Evolutionary conservation across 2,888 invertebrate genomes (phyloP).

Genomic region (Drosophila ezoana): DNA sequence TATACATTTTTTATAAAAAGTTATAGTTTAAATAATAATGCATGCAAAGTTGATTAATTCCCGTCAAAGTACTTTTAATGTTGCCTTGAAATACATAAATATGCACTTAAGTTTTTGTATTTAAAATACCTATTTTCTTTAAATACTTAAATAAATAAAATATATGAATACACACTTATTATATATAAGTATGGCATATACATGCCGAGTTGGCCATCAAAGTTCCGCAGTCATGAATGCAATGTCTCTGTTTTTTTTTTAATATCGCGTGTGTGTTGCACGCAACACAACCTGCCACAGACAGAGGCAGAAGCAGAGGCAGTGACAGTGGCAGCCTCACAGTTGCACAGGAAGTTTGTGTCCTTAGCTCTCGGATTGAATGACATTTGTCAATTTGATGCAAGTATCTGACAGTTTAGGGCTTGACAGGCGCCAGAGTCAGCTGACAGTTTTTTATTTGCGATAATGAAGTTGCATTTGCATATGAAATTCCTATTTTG

Average conservation of each 20-base stretch:
- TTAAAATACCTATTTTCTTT: neutral
- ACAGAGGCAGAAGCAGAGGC: neutral
- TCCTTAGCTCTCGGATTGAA: slow-evolving; percentile 33
- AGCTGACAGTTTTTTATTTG: slow-evolving; percentile 40
- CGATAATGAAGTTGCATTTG: slow-evolving; percentile 38
- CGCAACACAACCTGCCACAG: slow-evolving; percentile 10
- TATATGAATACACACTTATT: neutral
- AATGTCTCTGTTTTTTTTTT: slow-evolving; percentile 53
- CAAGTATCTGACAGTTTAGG: slow-evolving; percentile 38
- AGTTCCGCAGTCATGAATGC: slow-evolving; percentile 33
- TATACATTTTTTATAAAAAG: no score
- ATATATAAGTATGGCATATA: neutral
- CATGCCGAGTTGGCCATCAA: slow-evolving; percentile 27
- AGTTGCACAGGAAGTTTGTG: slow-evolving; percentile 22
- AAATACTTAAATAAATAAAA: neutral
- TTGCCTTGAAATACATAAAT: no score
- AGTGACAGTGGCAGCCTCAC: neutral
- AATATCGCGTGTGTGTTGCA: slow-evolving; percentile 13
- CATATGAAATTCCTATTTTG: slow-evolving; percentile 6
- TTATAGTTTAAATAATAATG: no score
- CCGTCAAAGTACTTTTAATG: no score
- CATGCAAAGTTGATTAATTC: no score
- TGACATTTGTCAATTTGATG: slow-evolving; percentile 69
- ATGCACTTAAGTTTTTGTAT: no score
- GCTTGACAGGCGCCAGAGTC: slow-evolving; percentile 5